These are phyloP conservation scores for Anodontia alba DNA, from an alignment of 2,888 invertebrate species.

Conservation along the genomic window DNA sequence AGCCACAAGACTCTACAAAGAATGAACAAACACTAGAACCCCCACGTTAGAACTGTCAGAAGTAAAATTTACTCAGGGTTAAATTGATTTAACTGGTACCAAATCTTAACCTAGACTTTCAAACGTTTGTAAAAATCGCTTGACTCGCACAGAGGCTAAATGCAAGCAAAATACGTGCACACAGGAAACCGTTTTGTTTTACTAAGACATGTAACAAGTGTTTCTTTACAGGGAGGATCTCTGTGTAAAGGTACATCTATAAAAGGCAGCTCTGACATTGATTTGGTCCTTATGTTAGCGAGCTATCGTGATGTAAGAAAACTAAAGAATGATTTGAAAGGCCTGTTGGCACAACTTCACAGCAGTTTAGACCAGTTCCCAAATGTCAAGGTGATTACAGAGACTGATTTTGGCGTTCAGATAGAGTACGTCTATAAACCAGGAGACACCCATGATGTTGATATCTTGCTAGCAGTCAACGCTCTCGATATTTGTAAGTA, in stretches of 20 bases:
- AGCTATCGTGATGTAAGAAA: not conserved
- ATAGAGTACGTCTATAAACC: not conserved
- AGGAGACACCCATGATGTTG: not conserved
- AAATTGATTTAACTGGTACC: too few relatives aligned
- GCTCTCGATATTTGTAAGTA: not conserved
- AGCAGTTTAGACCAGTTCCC: not conserved
- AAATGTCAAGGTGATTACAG: not conserved
- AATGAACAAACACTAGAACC: too few relatives aligned
- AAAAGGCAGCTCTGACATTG: constrained; percentile 1
- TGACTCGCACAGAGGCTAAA: too few relatives aligned
- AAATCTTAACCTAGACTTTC: too few relatives aligned
- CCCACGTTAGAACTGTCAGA: too few relatives aligned
- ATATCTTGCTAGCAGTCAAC: not conserved
- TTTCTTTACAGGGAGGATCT: not conserved
- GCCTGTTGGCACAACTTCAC: not conserved
- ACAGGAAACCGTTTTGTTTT: too few relatives aligned
- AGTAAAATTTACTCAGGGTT: too few relatives aligned
- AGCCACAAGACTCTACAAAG: too few relatives aligned
- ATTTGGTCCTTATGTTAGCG: not conserved
- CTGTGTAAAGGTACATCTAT: constrained; percentile 3
- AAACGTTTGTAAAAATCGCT: too few relatives aligned
- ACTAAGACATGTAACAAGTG: too few relatives aligned
- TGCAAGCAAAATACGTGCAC: too few relatives aligned
- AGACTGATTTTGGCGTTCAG: not conserved
- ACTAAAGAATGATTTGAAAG: not conserved